Percentiles rank a stretch among this genome's conserved stretches.
phyloP scores from a whole-genome alignment of 2,888 invertebrate species.

The Disparrhopalites patrizii region DNA sequence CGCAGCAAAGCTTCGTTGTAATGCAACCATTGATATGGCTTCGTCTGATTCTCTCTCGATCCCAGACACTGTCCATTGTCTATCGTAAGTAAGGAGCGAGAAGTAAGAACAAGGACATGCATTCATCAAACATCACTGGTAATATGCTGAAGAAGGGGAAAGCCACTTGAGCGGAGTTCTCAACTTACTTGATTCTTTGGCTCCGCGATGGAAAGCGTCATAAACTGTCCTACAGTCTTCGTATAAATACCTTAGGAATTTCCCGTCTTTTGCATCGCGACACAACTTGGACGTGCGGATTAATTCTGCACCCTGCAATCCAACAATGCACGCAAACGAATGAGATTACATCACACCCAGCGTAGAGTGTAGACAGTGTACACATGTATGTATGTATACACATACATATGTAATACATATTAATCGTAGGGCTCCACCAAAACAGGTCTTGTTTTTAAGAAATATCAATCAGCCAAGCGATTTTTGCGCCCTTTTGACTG shows the following conservation, averaged over 20 bases:
- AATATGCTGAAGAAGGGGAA: too few species aligned
- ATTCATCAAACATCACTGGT: too few species aligned
- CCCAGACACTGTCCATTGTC: conserved; percentile 89
- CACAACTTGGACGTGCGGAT: conserved; percentile 85
- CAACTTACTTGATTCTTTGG: conserved; percentile 85
- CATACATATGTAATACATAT: too few species aligned
- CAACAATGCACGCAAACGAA: neutral
- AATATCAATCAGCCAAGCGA: too few species aligned
- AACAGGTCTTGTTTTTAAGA: too few species aligned
- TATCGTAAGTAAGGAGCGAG: conserved; percentile 52
- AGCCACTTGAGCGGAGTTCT: too few species aligned
- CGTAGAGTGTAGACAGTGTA: too few species aligned
- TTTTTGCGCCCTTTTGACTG: too few species aligned
- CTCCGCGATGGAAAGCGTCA: conserved; percentile 85
- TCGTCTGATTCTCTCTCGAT: conserved; percentile 78
- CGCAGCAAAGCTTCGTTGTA: conserved; percentile 88
- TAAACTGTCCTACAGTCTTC: conserved; percentile 85
- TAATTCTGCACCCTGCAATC: conserved; percentile 74
- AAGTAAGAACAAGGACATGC: neutral
- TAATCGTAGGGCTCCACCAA: too few species aligned
- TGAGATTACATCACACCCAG: neutral
- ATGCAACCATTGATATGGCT: conserved; percentile 86
- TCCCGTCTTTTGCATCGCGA: conserved; percentile 75
- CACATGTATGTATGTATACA: too few species aligned
- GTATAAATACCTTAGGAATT: conserved; percentile 75